These are phyloP conservation scores for Chamaetylas fuelleborni DNA, from an alignment of 2,113 vertebrate genomes.

Conservation along the genomic window DNA sequence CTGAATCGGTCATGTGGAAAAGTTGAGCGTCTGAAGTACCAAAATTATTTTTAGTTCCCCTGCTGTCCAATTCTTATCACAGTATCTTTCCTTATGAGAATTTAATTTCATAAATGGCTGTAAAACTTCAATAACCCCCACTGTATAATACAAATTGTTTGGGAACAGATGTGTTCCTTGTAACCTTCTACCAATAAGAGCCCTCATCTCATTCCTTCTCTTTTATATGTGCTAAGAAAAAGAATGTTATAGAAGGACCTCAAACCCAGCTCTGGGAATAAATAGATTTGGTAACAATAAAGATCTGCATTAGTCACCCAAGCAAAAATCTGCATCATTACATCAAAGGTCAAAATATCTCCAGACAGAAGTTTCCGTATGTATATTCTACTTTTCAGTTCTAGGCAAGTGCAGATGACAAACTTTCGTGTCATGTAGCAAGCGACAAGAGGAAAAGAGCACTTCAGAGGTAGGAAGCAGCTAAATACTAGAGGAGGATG, in stretches of 20 bases:
- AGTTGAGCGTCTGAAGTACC: neutral
- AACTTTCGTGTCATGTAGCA: neutral
- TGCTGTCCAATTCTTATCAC: neutral
- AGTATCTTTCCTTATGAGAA: neutral
- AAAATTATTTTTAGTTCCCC: neutral
- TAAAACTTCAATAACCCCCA: neutral
- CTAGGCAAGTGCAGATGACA: neutral
- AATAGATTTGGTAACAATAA: neutral
- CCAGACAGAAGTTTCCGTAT: neutral
- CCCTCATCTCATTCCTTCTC: neutral
- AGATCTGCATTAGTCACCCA: neutral
- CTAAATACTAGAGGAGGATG: neutral
- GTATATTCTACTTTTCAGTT: neutral
- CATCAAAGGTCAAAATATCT: neutral
- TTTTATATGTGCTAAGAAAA: neutral
- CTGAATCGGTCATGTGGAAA: neutral
- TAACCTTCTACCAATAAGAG: neutral
- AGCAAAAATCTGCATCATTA: neutral
- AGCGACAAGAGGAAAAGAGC: neutral
- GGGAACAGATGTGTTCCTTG: neutral
- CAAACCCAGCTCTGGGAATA: neutral
- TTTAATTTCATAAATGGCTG: neutral
- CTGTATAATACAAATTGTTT: neutral
- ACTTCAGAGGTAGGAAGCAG: neutral
- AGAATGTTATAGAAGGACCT: neutral